Base-by-base conservation (phyloP, 2,797 vertebrate genomes). In the Phrynocephalus vlangalii region DNA sequence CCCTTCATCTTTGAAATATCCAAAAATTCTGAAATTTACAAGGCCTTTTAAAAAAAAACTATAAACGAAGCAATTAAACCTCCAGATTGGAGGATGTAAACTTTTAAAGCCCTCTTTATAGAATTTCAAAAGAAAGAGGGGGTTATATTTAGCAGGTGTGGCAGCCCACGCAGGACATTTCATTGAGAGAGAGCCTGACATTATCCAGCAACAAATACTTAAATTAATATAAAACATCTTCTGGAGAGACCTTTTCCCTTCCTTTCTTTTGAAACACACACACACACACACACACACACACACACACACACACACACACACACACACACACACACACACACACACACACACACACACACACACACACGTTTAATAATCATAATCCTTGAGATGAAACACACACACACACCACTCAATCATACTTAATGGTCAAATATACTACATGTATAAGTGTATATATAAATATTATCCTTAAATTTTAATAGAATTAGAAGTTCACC, bases 141-240 rank as follows among this genome's bases (percentile, higher is more conserved):
- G 93, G 95, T 97, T 97, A 97, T 96, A 97, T 96, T 97, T 97
- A 97, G 95, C 96, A 97, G 96, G 96, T 97, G 97, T 97, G 96
- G 97, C 95, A 95, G 92, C 90, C 93, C 92, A 95, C 83, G 76
- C 94, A 95, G 92, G 95, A 94, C 95, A 94, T 96, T 96, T 95
- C 94, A 95, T 93, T 94, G 96, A 91, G 44, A 93, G 94, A 94
- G 92, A 94, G 89, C 91, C 93, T 96, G 96, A 97, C 95, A 95
- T 94, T 96, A 96, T 95, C 96, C 96, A 97, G 96, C 91, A 95
- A 96, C 94, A 94, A 90, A 96, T 94, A 94, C 95, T 97, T 96
- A 96, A 96, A 97, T 97, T 97, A 96, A 97, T 96, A 96, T 89
- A 94, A 97, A 97, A 95, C 97, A 97, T 97, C 95, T 97, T 97